phyloP scores from a whole-genome alignment of 2,797 vertebrate species.

The Lophius americanus region DNA sequence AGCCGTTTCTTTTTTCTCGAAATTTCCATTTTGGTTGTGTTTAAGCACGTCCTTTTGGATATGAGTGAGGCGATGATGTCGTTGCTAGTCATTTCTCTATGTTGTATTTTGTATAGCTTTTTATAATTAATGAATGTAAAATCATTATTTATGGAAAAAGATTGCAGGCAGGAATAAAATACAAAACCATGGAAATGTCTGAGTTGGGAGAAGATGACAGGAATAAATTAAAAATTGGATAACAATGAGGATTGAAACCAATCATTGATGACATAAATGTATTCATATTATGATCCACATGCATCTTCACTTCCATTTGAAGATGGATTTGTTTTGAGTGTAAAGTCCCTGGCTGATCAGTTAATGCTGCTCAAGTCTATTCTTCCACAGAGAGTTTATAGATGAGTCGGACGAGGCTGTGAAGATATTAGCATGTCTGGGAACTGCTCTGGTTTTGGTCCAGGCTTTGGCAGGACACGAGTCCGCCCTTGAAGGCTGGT shows the following conservation, averaged over 20 bases:
- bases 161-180: background rate
- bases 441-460: slow-evolving; percentile 9
- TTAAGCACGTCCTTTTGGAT: no score
- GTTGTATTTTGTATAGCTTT: no score
- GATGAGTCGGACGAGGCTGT: slow-evolving; percentile 16
- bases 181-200: background rate
- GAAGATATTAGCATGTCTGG: slow-evolving; percentile 9
- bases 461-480: slow-evolving; percentile 4
- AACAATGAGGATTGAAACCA: background rate
- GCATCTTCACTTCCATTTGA: slow-evolving; percentile 15
- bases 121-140: no score
- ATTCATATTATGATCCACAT: slow-evolving; percentile 28
- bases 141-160: background rate
- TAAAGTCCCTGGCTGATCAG: slow-evolving; percentile 16
- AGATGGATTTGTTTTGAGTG: slow-evolving; percentile 34
- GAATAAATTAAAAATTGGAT: background rate
- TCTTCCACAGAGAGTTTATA: slow-evolving; percentile 16
- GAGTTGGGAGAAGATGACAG: background rate
- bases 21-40: no score
- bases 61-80: no score
- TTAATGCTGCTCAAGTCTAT: slow-evolving; percentile 26
- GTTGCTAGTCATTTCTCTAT: no score
- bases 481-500: background rate
- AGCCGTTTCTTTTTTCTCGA: no score
- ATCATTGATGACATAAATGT: slow-evolving; percentile 9